Conservation (phyloP, 2,797 vertebrate species). For the Spea hammondii region DNA sequence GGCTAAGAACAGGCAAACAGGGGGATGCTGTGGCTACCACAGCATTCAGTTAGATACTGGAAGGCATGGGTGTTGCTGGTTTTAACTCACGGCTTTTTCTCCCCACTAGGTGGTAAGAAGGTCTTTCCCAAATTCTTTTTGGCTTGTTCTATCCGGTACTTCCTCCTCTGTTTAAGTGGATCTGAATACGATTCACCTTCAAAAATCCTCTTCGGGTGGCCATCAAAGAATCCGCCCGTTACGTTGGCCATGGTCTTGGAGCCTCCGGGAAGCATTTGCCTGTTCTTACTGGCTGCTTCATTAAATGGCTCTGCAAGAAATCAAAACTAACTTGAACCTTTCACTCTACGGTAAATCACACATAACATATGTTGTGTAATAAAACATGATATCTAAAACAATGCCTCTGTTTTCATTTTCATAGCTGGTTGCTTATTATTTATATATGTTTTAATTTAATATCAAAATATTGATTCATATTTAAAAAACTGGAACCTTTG, state of each 20-base stretch:
- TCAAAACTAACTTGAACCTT: conserved; percentile 15
- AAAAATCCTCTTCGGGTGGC: conserved; percentile 75
- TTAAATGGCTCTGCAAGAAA: conserved; percentile 79
- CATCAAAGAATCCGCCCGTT: conserved; percentile 81
- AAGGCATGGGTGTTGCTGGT: neutral
- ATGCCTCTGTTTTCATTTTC: too few relatives aligned
- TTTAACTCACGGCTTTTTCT: conserved; percentile 76
- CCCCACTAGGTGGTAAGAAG: conserved; percentile 77
- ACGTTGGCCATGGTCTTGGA: conserved; percentile 70
- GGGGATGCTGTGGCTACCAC: too few relatives aligned
- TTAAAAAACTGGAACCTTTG: too few relatives aligned
- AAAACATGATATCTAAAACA: neutral
- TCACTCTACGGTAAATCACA: neutral
- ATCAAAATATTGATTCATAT: too few relatives aligned
- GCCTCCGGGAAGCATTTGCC: conserved; percentile 75
- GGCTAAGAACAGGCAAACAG: too few relatives aligned
- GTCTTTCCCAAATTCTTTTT: conserved; percentile 80
- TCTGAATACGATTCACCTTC: conserved; percentile 76
- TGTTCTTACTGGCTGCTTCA: conserved; percentile 76
- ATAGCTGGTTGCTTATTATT: too few relatives aligned
- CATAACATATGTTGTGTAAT: neutral
- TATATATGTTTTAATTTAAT: too few relatives aligned
- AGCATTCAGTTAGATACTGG: too few relatives aligned
- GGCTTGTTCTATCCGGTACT: conserved; percentile 71
- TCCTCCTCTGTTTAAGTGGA: conserved; percentile 71